Conservation (phyloP, 2,888 invertebrate genomes). For the Diarsia brunnea region DNA sequence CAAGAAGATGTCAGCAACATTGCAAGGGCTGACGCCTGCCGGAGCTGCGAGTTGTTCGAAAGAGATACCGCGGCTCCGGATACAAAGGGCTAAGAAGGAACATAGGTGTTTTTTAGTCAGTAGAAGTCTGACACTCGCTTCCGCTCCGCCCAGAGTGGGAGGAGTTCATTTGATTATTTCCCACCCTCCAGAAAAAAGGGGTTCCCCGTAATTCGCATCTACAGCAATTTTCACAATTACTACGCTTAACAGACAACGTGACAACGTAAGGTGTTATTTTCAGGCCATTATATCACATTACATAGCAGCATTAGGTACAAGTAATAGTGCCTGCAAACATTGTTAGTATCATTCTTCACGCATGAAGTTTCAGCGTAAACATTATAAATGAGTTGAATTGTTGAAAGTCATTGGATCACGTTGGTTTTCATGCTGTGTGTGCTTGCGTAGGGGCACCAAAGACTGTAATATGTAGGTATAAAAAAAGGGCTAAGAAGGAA, state of each 20-base stretch:
- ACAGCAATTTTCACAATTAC: background rate
- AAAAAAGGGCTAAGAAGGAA: no score
- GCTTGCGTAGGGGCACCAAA: no score
- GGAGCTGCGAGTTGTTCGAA: no score
- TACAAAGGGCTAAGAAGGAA: no score
- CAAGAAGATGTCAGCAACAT: no score
- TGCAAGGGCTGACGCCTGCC: no score
- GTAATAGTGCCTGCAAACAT: slow-evolving; percentile 5
- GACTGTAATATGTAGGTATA: no score
- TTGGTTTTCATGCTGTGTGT: background rate
- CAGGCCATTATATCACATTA: slow-evolving; percentile 31
- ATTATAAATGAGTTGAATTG: slow-evolving; percentile 7
- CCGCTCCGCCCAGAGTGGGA: no score
- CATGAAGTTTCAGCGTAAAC: slow-evolving; percentile 13
- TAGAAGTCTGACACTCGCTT: no score
- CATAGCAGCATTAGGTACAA: background rate
- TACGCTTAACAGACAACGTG: background rate
- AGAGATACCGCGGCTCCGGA: no score
- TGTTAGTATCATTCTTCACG: slow-evolving; percentile 24
- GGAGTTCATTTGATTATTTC: no score
- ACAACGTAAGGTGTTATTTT: slow-evolving; percentile 24
- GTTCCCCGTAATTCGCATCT: background rate
- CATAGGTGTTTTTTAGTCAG: no score
- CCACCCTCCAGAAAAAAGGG: background rate
- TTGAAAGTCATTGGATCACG: slow-evolving; percentile 17